Conservation (phyloP, 2,797 vertebrate species). For the Diglossa cyanea region DNA sequence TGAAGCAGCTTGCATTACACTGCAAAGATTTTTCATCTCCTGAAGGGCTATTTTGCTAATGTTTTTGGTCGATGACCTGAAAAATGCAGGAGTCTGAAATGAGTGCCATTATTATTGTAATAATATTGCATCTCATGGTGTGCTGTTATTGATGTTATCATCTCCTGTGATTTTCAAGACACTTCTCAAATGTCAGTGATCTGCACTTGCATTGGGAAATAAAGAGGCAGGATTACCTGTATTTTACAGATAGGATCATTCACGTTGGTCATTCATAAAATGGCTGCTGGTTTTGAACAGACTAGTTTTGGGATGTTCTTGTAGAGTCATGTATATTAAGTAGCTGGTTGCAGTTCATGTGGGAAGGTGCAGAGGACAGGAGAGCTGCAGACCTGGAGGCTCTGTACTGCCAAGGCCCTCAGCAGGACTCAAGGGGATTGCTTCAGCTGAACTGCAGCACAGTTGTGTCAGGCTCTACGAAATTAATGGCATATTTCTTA, state of each 20-base stretch:
- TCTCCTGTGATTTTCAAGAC: slow-evolving; percentile 11
- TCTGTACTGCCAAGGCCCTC: neutral
- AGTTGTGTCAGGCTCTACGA: neutral
- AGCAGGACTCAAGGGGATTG: neutral
- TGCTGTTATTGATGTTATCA: slow-evolving; percentile 3
- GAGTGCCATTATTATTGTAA: slow-evolving; percentile 16
- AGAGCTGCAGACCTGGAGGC: neutral
- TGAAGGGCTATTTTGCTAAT: slow-evolving; percentile 34
- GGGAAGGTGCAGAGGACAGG: neutral
- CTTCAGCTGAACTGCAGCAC: neutral
- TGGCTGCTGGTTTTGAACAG: neutral
- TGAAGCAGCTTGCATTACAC: neutral
- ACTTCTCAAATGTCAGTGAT: slow-evolving; percentile 3
- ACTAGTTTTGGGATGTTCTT: neutral
- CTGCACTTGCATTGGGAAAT: neutral
- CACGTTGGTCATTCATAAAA: neutral
- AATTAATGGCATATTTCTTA: neutral
- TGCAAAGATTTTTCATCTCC: slow-evolving; percentile 19
- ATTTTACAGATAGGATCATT: neutral
- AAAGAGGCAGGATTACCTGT: neutral
- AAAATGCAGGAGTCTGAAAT: slow-evolving; percentile 18
- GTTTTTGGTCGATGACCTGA: slow-evolving; percentile 53
- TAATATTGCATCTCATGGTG: neutral
- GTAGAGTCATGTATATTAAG: neutral
- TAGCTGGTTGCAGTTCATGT: neutral